Evolutionary conservation across 2,888 invertebrate genomes (phyloP).

Genomic region (Sericinus montela): DNA sequence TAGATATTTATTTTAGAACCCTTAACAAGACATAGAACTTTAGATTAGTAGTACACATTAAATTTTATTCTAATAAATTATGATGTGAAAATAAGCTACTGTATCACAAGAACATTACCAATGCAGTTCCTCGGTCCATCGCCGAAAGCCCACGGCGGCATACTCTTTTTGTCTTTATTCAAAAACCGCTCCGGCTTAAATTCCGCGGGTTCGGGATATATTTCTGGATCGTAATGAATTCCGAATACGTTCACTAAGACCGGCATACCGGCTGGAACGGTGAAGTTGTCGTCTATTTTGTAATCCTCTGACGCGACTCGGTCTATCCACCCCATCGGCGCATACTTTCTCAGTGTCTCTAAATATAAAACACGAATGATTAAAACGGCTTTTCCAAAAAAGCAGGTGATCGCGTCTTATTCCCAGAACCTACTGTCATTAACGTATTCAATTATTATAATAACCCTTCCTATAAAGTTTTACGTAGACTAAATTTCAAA

Average conservation of each 20-base stretch:
- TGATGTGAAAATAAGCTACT: too few species aligned
- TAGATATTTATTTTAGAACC: too few species aligned
- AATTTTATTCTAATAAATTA: too few species aligned
- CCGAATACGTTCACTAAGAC: slow-evolving; percentile 21
- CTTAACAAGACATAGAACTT: too few species aligned
- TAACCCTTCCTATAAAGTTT: too few species aligned
- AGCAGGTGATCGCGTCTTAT: too few species aligned
- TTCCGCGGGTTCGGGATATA: not conserved
- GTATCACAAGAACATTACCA: slow-evolving; percentile 5
- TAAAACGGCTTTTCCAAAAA: too few species aligned
- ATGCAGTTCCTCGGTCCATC: slow-evolving; percentile 23
- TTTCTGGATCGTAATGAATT: slow-evolving; percentile 6
- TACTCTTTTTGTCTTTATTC: not conserved
- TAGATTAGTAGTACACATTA: too few species aligned
- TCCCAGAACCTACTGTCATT: too few species aligned
- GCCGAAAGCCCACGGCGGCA: slow-evolving; percentile 11
- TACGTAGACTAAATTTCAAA: too few species aligned
- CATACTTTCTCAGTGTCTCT: slow-evolving; percentile 17
- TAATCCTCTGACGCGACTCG: slow-evolving; percentile 20
- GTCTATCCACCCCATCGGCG: slow-evolving; percentile 19
- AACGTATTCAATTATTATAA: too few species aligned
- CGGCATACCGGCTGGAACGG: slow-evolving; percentile 19
- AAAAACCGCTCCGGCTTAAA: slow-evolving; percentile 5
- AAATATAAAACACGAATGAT: not conserved
- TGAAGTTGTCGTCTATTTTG: slow-evolving; percentile 21